These are phyloP conservation scores for Papilio elwesi DNA, from an alignment of 2,888 invertebrate species.

Conservation along the genomic window DNA sequence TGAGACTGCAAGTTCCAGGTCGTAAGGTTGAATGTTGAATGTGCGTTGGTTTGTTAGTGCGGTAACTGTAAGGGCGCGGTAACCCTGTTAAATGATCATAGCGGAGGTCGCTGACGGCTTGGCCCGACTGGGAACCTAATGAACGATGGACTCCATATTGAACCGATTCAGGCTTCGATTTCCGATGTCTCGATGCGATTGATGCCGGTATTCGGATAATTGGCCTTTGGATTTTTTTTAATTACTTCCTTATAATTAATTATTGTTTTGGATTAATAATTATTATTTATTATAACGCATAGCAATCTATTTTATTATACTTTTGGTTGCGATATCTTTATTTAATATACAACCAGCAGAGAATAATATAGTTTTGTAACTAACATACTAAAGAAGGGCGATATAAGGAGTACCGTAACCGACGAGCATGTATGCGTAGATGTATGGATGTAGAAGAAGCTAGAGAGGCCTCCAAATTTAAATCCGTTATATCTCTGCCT, in stretches of 20 bases:
- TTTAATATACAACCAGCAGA: too few relatives aligned
- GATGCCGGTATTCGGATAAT: conserved; percentile 27
- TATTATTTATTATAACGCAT: too few relatives aligned
- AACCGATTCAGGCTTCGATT: conserved; percentile 32
- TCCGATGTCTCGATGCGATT: conserved; percentile 28
- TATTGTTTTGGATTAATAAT: too few relatives aligned
- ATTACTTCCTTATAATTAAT: conserved; percentile 5
- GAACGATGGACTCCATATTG: conserved; percentile 42
- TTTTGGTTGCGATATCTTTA: too few relatives aligned
- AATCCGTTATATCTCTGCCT: too few relatives aligned
- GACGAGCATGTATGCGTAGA: too few relatives aligned
- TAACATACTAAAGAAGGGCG: too few relatives aligned
- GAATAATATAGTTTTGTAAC: too few relatives aligned
- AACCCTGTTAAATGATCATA: conserved; percentile 64
- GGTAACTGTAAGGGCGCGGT: conserved; percentile 57
- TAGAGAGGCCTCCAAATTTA: too few relatives aligned
- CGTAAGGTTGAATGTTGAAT: conserved; percentile 18
- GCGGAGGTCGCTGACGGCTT: conserved; percentile 50
- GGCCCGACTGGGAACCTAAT: conserved; percentile 42
- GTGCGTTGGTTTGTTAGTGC: conserved; percentile 50
- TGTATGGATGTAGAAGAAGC: too few relatives aligned
- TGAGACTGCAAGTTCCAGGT: neutral
- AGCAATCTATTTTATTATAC: too few relatives aligned
- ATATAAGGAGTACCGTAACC: too few relatives aligned
- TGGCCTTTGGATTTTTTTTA: conserved; percentile 29